Percentiles rank a stretch among this genome's conserved stretches.
Conservation (phyloP, 2,888 invertebrate genomes). For the Andrena haemorrhoa region DNA sequence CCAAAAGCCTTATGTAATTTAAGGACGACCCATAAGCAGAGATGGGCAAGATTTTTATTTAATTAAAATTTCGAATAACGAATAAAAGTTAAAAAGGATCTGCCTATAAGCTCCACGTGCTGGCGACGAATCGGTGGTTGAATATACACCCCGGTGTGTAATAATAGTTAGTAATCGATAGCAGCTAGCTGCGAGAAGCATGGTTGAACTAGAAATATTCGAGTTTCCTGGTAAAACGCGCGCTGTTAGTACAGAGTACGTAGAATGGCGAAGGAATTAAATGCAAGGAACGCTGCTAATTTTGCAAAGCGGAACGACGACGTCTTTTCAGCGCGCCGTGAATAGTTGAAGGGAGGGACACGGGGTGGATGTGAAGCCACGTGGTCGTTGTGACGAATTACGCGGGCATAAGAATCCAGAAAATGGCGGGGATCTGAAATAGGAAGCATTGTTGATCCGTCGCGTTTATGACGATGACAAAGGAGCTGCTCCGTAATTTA, state of each 20-base stretch:
- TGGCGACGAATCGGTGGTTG: too few species aligned
- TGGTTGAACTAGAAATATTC: not conserved
- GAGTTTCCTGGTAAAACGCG: not conserved
- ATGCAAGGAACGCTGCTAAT: not conserved
- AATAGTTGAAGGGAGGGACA: too few species aligned
- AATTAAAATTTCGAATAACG: too few species aligned
- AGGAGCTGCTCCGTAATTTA: slow-evolving; percentile 7
- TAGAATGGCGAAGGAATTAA: not conserved
- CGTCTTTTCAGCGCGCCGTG: not conserved
- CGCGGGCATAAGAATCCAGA: slow-evolving; percentile 5
- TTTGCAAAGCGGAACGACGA: not conserved
- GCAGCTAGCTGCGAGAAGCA: not conserved
- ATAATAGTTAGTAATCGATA: not conserved
- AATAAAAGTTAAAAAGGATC: too few species aligned
- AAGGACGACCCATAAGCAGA: too few species aligned
- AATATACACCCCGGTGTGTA: too few species aligned
- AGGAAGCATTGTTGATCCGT: slow-evolving; percentile 18
- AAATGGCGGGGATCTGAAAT: not conserved
- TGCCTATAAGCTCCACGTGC: too few species aligned
- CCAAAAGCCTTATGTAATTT: too few species aligned
- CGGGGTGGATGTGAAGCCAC: not conserved
- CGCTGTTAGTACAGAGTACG: not conserved
- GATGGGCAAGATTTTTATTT: too few species aligned
- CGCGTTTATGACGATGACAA: slow-evolving; percentile 20
- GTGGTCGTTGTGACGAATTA: slow-evolving; percentile 2